A percentile compares a stretch with the other conserved stretches of the same genome.
Evolutionary conservation across 1,140 invertebrate genomes (phyloP).

Genomic region (Acyrthosiphon pisum): DNA sequence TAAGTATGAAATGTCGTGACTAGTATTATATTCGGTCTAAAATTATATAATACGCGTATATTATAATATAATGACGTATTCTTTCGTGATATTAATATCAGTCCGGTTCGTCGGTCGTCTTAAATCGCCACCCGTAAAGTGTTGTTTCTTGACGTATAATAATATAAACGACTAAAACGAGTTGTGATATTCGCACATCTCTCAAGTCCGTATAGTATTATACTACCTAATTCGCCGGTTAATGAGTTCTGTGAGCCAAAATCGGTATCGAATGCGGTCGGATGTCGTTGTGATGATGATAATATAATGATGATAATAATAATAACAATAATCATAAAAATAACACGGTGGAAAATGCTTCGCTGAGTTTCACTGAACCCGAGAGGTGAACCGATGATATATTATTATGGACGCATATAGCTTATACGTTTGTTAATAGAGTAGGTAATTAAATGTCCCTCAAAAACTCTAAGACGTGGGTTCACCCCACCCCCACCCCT

Average conservation of each 20-base stretch:
- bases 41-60: background rate
- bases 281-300: constrained; percentile 22
- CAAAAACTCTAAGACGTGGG: background rate
- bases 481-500: too few species aligned
- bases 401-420: background rate
- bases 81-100: background rate
- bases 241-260: constrained; percentile 6
- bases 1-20: background rate
- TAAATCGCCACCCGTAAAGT: background rate
- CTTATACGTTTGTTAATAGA: background rate
- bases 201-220: background rate
- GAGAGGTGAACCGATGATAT: background rate
- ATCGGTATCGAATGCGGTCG: constrained; percentile 27
- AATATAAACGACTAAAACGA: background rate
- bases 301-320: too few species aligned
- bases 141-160: background rate
- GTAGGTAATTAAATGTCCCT: background rate
- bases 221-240: constrained; percentile 15
- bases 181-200: background rate
- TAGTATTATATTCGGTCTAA: background rate
- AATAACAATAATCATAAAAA: background rate
- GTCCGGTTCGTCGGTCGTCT: background rate
- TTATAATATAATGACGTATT: too few species aligned
- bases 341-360: background rate
- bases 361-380: background rate